Evolutionary conservation across 2,797 vertebrate species (phyloP).

Genomic region (Coregonus suidteri): DNA sequence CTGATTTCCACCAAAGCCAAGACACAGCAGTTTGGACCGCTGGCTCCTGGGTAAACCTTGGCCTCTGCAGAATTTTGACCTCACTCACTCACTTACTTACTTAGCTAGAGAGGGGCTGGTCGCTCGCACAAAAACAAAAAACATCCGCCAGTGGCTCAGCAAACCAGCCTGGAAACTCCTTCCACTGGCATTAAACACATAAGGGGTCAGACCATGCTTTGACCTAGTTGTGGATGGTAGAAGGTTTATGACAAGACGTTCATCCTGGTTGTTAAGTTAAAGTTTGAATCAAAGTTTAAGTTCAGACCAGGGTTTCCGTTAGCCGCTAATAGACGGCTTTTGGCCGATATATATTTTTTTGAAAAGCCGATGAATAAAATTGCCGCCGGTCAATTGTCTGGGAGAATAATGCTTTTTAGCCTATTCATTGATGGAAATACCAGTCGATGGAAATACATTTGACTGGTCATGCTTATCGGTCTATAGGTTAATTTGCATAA

Average conservation of each 20-base stretch:
- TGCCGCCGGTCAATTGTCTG: too few relatives aligned
- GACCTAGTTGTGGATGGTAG: background rate
- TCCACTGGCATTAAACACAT: background rate
- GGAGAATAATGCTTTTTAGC: too few relatives aligned
- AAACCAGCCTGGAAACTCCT: background rate
- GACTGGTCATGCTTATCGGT: too few relatives aligned
- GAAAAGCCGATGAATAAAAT: too few relatives aligned
- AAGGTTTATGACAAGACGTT: background rate
- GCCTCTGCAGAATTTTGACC: background rate
- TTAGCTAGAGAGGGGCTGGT: background rate
- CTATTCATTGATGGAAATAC: too few relatives aligned
- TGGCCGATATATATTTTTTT: too few relatives aligned
- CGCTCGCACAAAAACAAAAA: background rate
- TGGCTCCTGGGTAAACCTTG: background rate
- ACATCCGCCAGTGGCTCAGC: background rate
- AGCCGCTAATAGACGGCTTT: too few relatives aligned
- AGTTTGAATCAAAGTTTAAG: too few relatives aligned
- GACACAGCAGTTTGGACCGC: background rate
- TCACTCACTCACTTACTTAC: conserved; percentile 4
- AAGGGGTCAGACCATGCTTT: background rate
- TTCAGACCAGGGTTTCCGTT: too few relatives aligned
- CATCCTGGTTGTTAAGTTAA: background rate
- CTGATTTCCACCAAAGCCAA: background rate
- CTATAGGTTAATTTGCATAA: too few relatives aligned
- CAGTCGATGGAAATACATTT: too few relatives aligned